These are phyloP conservation scores for Ptyas mucosa DNA, from an alignment of 2,113 vertebrate genomes.

Conservation along the genomic window DNA sequence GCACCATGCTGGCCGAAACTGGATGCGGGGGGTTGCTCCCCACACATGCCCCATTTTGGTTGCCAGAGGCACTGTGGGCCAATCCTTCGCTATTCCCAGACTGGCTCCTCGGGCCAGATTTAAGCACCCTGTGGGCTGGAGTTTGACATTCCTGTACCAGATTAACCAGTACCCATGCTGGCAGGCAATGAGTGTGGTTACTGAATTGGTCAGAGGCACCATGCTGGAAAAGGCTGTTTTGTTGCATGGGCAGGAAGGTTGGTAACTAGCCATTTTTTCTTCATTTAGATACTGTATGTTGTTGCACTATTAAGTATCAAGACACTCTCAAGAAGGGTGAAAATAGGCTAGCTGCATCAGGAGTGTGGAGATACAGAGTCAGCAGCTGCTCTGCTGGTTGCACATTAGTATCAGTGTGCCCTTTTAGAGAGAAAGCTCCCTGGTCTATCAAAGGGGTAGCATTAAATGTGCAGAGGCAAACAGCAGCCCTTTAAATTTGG, in stretches of 20 bases:
- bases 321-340: not conserved
- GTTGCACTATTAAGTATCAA: not conserved
- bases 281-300: not conserved
- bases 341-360: not conserved
- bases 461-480: not conserved
- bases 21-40: rapidly evolving
- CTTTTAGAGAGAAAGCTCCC: not conserved
- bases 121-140: too few relatives aligned
- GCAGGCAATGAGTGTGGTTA: not conserved
- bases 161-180: not conserved
- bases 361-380: not conserved
- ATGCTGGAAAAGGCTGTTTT: not conserved
- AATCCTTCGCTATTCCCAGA: too few relatives aligned
- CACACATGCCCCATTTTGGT: too few relatives aligned
- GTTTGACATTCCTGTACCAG: too few relatives aligned
- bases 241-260: not conserved
- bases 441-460: not conserved
- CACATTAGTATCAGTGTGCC: not conserved
- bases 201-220: not conserved
- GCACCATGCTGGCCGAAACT: too few relatives aligned
- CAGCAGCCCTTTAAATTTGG: not conserved
- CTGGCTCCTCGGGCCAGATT: too few relatives aligned
- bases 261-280: not conserved
- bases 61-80: too few relatives aligned
- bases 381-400: not conserved